Base-by-base conservation (phyloP, 92 coral and sea anemone species). In the Desmophyllum pertusum region DNA sequence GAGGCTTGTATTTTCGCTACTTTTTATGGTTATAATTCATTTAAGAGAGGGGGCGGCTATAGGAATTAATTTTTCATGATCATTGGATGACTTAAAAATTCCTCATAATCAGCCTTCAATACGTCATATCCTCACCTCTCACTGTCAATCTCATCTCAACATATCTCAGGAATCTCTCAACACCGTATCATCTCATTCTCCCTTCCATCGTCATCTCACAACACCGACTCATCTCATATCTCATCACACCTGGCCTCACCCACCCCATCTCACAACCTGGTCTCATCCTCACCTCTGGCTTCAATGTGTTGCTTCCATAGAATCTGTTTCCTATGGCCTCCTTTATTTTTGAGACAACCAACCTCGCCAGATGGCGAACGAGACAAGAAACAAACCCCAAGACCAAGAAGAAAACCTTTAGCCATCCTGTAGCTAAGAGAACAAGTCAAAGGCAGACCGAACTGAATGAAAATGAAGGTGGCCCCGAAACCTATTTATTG, bases 291-390 rank as follows among this genome's bases (percentile, higher is more conserved):
- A n/a, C n/a, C n/a, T n/a, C n/a, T n/a, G n/a, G n/a, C n/a, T n/a
- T n/a, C n/a, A n/a, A n/a, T n/a, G n/a, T 53, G 46, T 77, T 77
- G 81, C 70, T 25, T 53, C 35, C 10, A n/a, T n/a, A 77, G 53
- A 57, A 57, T 77, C 17, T 57, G 81, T 33, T 77, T n/a, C n/a
- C 70, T 51, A 57, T 77, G 17, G 81, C 81, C n/a, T 23, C 81
- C 81, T 13, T 77, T 48, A 17, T 5, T 11, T 25, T 55, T 65
- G 7, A 15, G 40, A 1, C 38, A n/a, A n/a, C n/a, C n/a, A n/a
- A n/a, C 39, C 15, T 25, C 11, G 59, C 77, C 37, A 46, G n/a
- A 42, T 43, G 14, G 77, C 57, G 38, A 73, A n/a, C 51, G 19
- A 1, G 37, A 17, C 40, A 46, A 46, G 23, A 31, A 67, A 67